Evolutionary conservation across 2,888 invertebrate genomes (phyloP), one percentile per base, ranked within the genome.

Genomic region (Endomychus coccineus): DNA sequence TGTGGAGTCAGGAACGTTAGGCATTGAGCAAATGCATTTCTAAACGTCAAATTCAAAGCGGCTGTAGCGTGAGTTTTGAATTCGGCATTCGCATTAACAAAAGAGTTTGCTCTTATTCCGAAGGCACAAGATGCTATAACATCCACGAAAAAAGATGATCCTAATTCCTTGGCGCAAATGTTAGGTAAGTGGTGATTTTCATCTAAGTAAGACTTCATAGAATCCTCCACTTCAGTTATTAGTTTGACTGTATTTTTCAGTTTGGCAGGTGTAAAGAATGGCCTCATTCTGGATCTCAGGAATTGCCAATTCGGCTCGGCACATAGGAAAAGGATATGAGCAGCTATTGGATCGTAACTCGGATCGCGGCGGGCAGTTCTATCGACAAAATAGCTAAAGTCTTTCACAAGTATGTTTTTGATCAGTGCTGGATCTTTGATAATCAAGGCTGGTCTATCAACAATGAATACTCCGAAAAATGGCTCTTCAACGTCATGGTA

Each of bases 251-350:
- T 73, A 24, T 53, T 57, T 50, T 69, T 74, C 36, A 77, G 56
- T 52, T 74, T 76, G 12, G 71, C 72, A 1, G 69, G 65, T 1
- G 74, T 71, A 48, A 76, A 70, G 1, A 70, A 68, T 0, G 75
- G 74, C 0, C 71, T 68, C 17, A 75, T 53, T 43, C 71, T 71
- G 1, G 63, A 49, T 14, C 77, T 59, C 10, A 73, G 49, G 19
- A 58, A 58, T 48, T 68, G 72, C 77, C 76, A 77, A 2, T 66
- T 63, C 0, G 68, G 66, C 36, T 70, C 70, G 39, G 65, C 67
- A 34, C 69, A 45, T 2, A 66, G 60, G 41, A 73, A 61, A 29
- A 70, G 44, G 46, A 66, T 60, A 34, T 63, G 61, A 44, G 61
- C 56, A 2, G 62, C 58, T n/a, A 68, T 51, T 3, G 66, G 62